Conservation (phyloP, 2,113 vertebrate genomes). For the Ptilonorhynchus violaceus region DNA sequence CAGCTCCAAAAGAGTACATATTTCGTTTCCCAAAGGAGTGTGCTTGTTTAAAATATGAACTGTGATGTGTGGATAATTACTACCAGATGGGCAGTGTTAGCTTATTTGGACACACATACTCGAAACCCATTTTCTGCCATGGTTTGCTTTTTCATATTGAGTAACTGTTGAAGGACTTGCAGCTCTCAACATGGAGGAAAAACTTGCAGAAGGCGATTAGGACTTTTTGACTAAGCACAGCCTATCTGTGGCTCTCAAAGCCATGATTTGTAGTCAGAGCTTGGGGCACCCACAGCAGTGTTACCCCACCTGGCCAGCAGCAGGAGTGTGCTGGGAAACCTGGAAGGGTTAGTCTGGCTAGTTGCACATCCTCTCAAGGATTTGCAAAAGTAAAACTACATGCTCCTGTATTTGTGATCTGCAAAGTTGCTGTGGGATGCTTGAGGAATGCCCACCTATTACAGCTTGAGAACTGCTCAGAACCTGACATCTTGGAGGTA, state of each 20-base stretch:
- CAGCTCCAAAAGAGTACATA: not conserved
- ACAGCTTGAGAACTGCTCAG: not conserved
- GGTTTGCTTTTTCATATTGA: not conserved
- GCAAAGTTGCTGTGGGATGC: not conserved
- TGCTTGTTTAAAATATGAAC: not conserved
- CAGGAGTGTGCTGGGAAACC: not conserved
- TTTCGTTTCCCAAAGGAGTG: not conserved
- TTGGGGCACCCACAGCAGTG: no score
- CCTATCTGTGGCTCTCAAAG: not conserved
- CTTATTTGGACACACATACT: not conserved
- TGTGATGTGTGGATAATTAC: not conserved
- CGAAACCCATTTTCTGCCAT: rapidly evolving
- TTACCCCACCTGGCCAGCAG: not conserved
- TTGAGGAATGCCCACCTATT: not conserved
- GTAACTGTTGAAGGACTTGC: not conserved
- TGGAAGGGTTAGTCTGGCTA: not conserved
- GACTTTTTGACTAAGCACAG: not conserved
- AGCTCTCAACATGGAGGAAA: not conserved
- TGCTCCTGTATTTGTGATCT: not conserved
- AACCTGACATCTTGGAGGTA: not conserved
- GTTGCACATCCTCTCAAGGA: not conserved
- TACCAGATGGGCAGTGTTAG: not conserved
- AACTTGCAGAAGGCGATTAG: not conserved
- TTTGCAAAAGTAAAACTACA: not conserved
- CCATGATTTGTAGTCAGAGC: not conserved